Evolutionary conservation across 2,888 invertebrate genomes (phyloP).

Genomic region (Acleris emargana): DNA sequence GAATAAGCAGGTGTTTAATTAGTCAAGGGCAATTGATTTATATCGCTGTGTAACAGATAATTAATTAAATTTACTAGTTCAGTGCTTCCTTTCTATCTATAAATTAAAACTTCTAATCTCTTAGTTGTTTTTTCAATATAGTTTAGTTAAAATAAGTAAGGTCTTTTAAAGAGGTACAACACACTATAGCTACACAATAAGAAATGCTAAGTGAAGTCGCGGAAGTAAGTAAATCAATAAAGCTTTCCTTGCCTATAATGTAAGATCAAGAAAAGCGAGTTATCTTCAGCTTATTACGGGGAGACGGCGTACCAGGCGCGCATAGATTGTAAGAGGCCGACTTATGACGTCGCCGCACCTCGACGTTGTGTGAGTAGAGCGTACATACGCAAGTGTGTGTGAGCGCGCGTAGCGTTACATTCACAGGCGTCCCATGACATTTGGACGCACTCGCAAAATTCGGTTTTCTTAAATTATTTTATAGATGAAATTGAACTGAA

Average conservation of each 20-base stretch:
- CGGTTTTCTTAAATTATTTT: slow-evolving; percentile 20
- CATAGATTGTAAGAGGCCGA: slow-evolving; percentile 69
- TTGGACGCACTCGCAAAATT: slow-evolving; percentile 24
- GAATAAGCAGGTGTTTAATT: neutral
- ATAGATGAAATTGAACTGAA: neutral
- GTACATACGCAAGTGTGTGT: slow-evolving; percentile 55
- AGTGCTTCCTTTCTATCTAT: neutral
- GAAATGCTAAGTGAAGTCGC: slow-evolving; percentile 51
- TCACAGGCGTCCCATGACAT: slow-evolving; percentile 53
- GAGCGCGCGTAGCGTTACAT: slow-evolving; percentile 70
- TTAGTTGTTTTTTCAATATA: neutral
- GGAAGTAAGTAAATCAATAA: slow-evolving; percentile 65
- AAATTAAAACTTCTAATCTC: neutral
- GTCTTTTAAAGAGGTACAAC: too few species aligned
- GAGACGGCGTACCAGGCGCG: slow-evolving; percentile 76
- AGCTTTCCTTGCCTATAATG: slow-evolving; percentile 62
- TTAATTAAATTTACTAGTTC: neutral
- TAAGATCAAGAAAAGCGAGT: slow-evolving; percentile 78
- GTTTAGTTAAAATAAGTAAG: too few species aligned
- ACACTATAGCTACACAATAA: slow-evolving; percentile 2
- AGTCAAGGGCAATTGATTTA: neutral
- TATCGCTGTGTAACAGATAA: neutral
- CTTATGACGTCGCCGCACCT: slow-evolving; percentile 69
- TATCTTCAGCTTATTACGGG: slow-evolving; percentile 83
- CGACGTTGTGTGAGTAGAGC: slow-evolving; percentile 43